A percentile compares a stretch with the other conserved stretches of the same genome.
Evolutionary conservation across 2,797 vertebrate species (phyloP).

Genomic region (Hyperoplus immaculatus): DNA sequence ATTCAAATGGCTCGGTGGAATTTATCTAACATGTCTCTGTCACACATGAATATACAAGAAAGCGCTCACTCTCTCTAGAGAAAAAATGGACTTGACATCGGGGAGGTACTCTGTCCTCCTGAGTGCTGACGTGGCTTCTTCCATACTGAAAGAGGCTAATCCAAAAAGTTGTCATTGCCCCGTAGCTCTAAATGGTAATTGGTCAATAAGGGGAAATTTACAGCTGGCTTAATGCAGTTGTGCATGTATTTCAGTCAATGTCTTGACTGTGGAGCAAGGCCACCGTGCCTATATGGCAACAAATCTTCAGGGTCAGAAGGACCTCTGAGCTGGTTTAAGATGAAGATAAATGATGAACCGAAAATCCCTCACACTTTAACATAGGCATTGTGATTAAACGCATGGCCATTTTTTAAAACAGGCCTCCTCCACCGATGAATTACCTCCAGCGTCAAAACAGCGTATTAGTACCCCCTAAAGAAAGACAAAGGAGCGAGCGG

Average conservation of each 20-base stretch:
- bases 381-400: slow-evolving; percentile 43
- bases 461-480: slow-evolving; percentile 38
- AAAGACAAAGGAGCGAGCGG: slow-evolving; percentile 40
- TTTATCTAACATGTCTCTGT: slow-evolving; percentile 47
- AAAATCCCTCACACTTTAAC: slow-evolving; percentile 24
- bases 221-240: slow-evolving; percentile 23
- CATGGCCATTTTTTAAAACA: slow-evolving; percentile 39
- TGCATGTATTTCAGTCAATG: slow-evolving; percentile 45
- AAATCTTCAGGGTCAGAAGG: slow-evolving; percentile 17
- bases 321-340: slow-evolving; percentile 15
- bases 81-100: slow-evolving; percentile 12
- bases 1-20: slow-evolving; percentile 43
- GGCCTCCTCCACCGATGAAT: slow-evolving; percentile 54
- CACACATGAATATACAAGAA: slow-evolving; percentile 45
- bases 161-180: slow-evolving; percentile 7
- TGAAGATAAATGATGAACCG: slow-evolving; percentile 25
- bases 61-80: slow-evolving; percentile 6
- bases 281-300: not conserved
- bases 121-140: slow-evolving; percentile 36
- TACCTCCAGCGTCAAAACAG: slow-evolving; percentile 31
- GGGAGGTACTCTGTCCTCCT: slow-evolving; percentile 3
- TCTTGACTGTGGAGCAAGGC: slow-evolving; percentile 12
- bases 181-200: slow-evolving; percentile 10
- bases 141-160: slow-evolving; percentile 18
- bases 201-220: slow-evolving; percentile 33